Conservation (phyloP, 2,888 invertebrate genomes). For the Brachynemurus nebulosus region DNA sequence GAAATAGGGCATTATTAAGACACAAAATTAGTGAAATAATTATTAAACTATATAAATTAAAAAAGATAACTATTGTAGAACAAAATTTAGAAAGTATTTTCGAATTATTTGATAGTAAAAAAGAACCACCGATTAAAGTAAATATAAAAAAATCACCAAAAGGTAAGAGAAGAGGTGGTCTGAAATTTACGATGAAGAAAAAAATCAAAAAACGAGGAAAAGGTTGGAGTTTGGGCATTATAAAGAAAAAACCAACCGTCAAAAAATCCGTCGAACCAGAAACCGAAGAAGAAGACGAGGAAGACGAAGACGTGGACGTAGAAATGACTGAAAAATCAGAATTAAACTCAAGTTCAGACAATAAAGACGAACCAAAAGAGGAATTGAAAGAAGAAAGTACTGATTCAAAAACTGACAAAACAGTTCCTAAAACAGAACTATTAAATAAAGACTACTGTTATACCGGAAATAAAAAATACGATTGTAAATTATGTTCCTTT, state of each 20-base stretch:
- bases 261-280: constrained; percentile 27
- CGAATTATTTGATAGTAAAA: too few relatives aligned
- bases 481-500: constrained; percentile 47
- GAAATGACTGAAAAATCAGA: neutral
- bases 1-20: constrained; percentile 11
- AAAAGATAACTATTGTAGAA: constrained; percentile 16
- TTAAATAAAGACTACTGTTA: constrained; percentile 2
- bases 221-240: neutral
- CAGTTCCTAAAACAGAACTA: neutral
- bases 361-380: constrained; percentile 6
- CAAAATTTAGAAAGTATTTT: constrained; percentile 4
- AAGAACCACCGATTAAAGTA: neutral
- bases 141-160: constrained; percentile 3
- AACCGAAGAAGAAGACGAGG: constrained; percentile 30
- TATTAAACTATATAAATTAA: constrained; percentile 9
- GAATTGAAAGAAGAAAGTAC: constrained; percentile 21
- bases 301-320: constrained; percentile 14
- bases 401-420: constrained; percentile 15
- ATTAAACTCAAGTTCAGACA: too few relatives aligned
- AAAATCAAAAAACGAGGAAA: too few relatives aligned
- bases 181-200: too few relatives aligned
- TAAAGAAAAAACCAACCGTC: neutral
- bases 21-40: constrained; percentile 14
- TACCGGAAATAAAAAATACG: constrained; percentile 26
- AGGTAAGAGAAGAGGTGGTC: neutral